Evolutionary conservation across 2,113 vertebrate species (phyloP), one percentile per base, ranked within the genome.

Genomic region (Kryptolebias marmoratus): DNA sequence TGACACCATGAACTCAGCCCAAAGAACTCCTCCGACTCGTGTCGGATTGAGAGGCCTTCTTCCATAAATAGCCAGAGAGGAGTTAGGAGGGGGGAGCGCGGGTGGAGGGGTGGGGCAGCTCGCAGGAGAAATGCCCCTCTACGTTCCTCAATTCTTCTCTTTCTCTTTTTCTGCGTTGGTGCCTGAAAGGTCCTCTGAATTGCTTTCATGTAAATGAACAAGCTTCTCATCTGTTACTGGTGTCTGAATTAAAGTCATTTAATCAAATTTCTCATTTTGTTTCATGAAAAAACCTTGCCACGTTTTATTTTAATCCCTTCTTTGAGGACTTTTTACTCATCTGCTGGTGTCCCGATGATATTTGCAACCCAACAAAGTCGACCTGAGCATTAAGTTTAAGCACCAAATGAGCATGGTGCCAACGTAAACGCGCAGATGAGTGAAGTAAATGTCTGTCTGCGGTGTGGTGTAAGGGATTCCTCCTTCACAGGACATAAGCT

Each of bases 51-150:
- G 42, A 79, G 85, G 81, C 71, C 91, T 90, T 86, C 88, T 92
- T 91, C 94, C 94, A 93, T 94, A 95, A 94, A 94, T 94, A 94
- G 94, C 83, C 91, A 50, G 85, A 85, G 69, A 30, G 39, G 73
- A 75, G 75, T 18, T 71, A 53, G 68, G 71, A 69, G 75, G 69
- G 63, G 70, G 36, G 70, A 62, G 68, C 72, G 68, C 72, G 68
- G 71, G 66, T 45, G 18, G 39, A 42, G 4, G 39, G 39, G 39
- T 42, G 39, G 39, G 36, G 9, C 22, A 4, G 73, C 77, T 71
- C 49, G 18, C 53, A 73, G 68, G 66, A 57, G 79, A 88, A 89
- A 84, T 81, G 86, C 68, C 75, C 83, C 64, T 71, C 57, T 69
- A 73, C 52, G 64, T 78, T 85, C 81, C 58, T 82, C 58, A 65